Base-by-base conservation (phyloP, 2,888 invertebrate genomes). In the Trichopria drosophilae region DNA sequence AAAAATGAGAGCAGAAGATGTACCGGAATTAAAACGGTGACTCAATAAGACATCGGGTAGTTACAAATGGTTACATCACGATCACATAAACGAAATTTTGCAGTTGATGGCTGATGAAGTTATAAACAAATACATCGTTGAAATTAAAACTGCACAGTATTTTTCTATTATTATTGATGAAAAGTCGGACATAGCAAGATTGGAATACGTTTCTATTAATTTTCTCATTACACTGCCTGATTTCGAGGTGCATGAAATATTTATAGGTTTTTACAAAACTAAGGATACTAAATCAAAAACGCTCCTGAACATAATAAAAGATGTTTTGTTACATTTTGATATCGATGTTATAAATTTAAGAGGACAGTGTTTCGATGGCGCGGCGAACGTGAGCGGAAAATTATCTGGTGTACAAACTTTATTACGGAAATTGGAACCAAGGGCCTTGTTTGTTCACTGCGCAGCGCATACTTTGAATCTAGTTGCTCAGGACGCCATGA, bases 351-450 rank as follows among this genome's bases (percentile, higher is more conserved):
- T 20, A 12, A 40, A 58, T 24, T 40, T 52, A 12, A 50, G 48
- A 35, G 52, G 59, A 3, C 54, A 54, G 34, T 59, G 59, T 40
- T 57, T 39, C 35, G 56, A 52, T 41, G 58, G 58, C 9, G 56
- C 56, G 16, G 16, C 51, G 9, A 58, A 58, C 35, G 41, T 57
- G 32, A 47, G 46, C 23, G 56, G 56, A 20, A 51, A 51, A 40
- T 44, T 59, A 22, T 41, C 52, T 29, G 56, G 54, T 23, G 32
- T 54, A 23, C 49, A 53, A 40, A 50, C 37, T 23, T 53, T 19
- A 13, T 23, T 50, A 15, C 31, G 35, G 6, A 18, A 50, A 39
- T 35, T 43, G 24, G 44, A 37, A 37, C 50, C 50, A 20, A 24
- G 37, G n/a, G 50, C 43, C 24, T 32, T 50, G 20, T 50, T 28